Base-by-base conservation (phyloP, 1,140 invertebrate genomes). In the Drosophila truncata region DNA sequence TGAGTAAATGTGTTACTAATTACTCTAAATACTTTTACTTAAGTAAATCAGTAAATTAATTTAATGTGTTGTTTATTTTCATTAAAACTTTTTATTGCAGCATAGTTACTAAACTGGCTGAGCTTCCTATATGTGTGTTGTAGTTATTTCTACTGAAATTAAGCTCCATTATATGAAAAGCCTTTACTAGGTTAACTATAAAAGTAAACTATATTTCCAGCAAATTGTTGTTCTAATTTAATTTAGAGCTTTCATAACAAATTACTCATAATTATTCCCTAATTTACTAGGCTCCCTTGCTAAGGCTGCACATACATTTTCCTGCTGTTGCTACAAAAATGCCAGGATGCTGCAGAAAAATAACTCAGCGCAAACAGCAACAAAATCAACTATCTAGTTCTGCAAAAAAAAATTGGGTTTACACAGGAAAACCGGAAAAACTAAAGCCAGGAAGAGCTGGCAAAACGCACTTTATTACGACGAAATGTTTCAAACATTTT, bases 391-490 rank as follows among this genome's bases (percentile, higher is more conserved):
- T 61, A 41, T 63, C 44, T 31, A 42, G 37, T 33, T 57, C 44
- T 35, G 20, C 1, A 35, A 55, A 62, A 73, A 16, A 58, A 41
- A 58, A 33, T 18, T 41, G 16, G 20, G 9, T 10, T 18, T 42
- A 29, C 33, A 35, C 25, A 23, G 13, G 52, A 39, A 35, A 37
- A 33, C 33, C 25, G 23, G 23, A 70, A 55, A 49, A 50, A 59
- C 31, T 47, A 29, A 54, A 42, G 54, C 55, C 55, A 44, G 46
- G 20, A 62, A 47, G 33, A 75, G 57, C 75, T 61, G 63, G 63
- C 55, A 62, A 70, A 79, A 88, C 84, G 77, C 84, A 84, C 84
- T 87, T 87, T 90, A 84, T 87, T 87, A 71, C 80, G 65, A 52
- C 25, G 84, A 78, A 88, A 88, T 80, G 84, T 80, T 88, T 88